Conservation (phyloP, 2,888 invertebrate genomes). For the Harpalus rubripes region DNA sequence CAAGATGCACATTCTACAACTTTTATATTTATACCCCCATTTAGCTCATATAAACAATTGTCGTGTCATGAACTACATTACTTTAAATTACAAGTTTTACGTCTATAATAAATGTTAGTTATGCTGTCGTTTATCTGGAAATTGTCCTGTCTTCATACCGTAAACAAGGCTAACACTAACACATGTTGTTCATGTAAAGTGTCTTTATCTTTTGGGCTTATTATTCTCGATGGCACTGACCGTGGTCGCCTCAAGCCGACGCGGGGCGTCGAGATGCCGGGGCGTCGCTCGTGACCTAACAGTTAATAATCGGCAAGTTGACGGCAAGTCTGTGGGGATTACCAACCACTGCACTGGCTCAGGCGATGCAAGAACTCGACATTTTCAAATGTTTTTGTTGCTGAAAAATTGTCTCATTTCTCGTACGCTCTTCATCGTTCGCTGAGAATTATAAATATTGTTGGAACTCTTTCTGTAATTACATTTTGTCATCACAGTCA, state of each 20-base stretch:
- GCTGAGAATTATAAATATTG: slow-evolving; percentile 31
- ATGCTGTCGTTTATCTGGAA: too few species aligned
- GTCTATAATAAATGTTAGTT: too few species aligned
- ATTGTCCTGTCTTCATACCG: too few species aligned
- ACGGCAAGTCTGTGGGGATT: slow-evolving; percentile 38
- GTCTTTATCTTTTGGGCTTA: slow-evolving; percentile 7
- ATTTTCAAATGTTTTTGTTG: slow-evolving; percentile 52
- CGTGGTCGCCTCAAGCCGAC: not conserved
- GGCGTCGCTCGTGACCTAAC: slow-evolving; percentile 42
- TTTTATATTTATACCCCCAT: too few species aligned
- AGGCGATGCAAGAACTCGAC: slow-evolving; percentile 36
- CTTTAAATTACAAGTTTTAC: too few species aligned
- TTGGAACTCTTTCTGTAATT: slow-evolving; percentile 9
- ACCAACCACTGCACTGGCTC: slow-evolving; percentile 32
- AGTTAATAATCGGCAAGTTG: slow-evolving; percentile 49
- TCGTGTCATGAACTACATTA: too few species aligned
- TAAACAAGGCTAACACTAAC: too few species aligned
- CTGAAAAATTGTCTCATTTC: slow-evolving; percentile 47
- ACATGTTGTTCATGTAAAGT: not conserved
- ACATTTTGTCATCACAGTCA: slow-evolving; percentile 5
- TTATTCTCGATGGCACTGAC: slow-evolving; percentile 31
- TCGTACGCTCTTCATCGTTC: slow-evolving; percentile 27
- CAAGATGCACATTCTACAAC: too few species aligned
- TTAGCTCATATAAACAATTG: too few species aligned
- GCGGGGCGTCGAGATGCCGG: slow-evolving; percentile 14